These are phyloP conservation scores for Odontocolon sp. DNA, from an alignment of 2,888 invertebrate genomes.

Conservation along the genomic window DNA sequence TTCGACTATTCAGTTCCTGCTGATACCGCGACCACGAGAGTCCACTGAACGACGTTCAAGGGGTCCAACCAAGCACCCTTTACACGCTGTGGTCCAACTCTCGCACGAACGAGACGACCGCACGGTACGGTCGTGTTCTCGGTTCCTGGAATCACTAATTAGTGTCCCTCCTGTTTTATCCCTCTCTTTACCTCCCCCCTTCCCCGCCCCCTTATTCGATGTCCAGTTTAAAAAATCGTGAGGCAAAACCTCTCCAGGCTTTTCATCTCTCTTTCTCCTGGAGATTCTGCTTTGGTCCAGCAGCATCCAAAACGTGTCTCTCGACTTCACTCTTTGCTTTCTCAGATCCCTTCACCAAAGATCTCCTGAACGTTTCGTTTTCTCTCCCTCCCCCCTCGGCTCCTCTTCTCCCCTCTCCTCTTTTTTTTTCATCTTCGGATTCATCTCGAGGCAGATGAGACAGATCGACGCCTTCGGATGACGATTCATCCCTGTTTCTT, in stretches of 20 bases:
- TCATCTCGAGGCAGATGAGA: constrained; percentile 62
- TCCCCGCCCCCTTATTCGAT: constrained; percentile 59
- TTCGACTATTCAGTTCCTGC: neutral
- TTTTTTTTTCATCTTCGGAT: neutral
- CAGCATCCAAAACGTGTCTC: constrained; percentile 43
- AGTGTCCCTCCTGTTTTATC: constrained; percentile 80
- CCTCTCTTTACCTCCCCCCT: constrained; percentile 66
- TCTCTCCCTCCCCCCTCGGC: neutral
- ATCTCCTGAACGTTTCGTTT: neutral
- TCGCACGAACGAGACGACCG: constrained; percentile 66
- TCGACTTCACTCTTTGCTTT: constrained; percentile 13
- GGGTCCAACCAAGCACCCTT: constrained; percentile 31
- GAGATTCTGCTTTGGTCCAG: constrained; percentile 17
- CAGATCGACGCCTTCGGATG: constrained; percentile 74
- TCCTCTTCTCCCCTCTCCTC: neutral
- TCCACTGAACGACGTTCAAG: constrained; percentile 13
- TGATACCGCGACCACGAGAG: constrained; percentile 13
- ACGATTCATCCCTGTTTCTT: constrained; percentile 69
- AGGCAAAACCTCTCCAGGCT: constrained; percentile 58
- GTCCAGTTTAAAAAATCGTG: constrained; percentile 74
- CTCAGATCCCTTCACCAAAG: neutral
- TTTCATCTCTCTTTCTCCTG: constrained; percentile 30
- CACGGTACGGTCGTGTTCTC: constrained; percentile 75
- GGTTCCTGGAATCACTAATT: constrained; percentile 80
- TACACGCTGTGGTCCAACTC: constrained; percentile 41